A percentile compares a stretch with the other conserved stretches of the same genome.
These are phyloP conservation scores for Pheosia gnoma DNA, from an alignment of 2,888 invertebrate species.

Conservation along the genomic window DNA sequence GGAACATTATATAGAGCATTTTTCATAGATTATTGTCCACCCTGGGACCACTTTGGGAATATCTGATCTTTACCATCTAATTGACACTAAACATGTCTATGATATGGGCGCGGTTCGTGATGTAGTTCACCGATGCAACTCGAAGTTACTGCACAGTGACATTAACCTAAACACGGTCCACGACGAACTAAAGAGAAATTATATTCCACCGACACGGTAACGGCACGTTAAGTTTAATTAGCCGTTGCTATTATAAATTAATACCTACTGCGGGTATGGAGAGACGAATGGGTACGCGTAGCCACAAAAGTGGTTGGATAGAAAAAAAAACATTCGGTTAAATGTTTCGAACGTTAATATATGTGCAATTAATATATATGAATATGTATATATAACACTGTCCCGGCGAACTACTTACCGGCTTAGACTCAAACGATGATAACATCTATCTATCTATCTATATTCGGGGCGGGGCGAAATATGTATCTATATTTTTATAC, in stretches of 20 bases:
- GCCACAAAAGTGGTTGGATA: not conserved
- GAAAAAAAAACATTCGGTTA: too few species aligned
- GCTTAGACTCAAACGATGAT: too few species aligned
- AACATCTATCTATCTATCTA: too few species aligned
- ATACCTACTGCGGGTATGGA: not conserved
- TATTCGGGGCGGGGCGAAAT: too few species aligned
- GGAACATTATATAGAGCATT: too few species aligned
- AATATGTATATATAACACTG: too few species aligned
- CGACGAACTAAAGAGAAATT: constrained; percentile 68
- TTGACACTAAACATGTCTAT: constrained; percentile 24
- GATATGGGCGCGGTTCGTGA: constrained; percentile 15
- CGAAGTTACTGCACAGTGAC: constrained; percentile 29
- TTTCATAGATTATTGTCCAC: too few species aligned
- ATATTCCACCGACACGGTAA: constrained; percentile 61
- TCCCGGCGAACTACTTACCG: too few species aligned
- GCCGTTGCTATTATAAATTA: constrained; percentile 57
- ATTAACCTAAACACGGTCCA: constrained; percentile 24
- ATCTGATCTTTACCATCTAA: constrained; percentile 5
- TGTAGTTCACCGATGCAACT: constrained; percentile 11
- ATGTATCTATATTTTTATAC: not conserved
- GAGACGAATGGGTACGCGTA: not conserved
- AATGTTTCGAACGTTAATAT: too few species aligned
- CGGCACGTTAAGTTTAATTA: constrained; percentile 69
- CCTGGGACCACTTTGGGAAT: too few species aligned
- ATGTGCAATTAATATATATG: not conserved